Base-by-base conservation (phyloP, 2,797 vertebrate species). In the Semotilus atromaculatus region DNA sequence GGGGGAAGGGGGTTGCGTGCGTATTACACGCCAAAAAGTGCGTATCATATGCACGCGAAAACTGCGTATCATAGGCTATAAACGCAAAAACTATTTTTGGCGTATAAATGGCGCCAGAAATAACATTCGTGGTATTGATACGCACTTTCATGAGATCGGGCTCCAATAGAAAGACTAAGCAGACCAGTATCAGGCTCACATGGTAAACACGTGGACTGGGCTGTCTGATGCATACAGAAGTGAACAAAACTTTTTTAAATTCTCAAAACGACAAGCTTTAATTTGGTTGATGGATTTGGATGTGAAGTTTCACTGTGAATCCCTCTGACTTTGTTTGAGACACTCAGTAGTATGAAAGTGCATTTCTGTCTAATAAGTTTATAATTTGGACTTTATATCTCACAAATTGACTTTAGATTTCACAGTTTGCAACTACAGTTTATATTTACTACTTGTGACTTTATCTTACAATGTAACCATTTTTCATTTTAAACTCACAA, bases 81-180 rank as follows among this genome's bases (percentile, higher is more conserved):
- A n/a, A n/a, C n/a, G n/a, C n/a, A n/a, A n/a, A n/a, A n/a, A n/a
- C n/a, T n/a, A n/a, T n/a, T n/a, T n/a, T n/a, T n/a, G n/a, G n/a
- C n/a, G n/a, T n/a, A n/a, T n/a, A n/a, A n/a, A n/a, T n/a, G n/a
- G n/a, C n/a, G n/a, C n/a, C n/a, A n/a, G n/a, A n/a, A n/a, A n/a
- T n/a, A n/a, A n/a, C n/a, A n/a, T n/a, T n/a, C n/a, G n/a, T n/a
- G n/a, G n/a, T n/a, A n/a, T n/a, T n/a, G n/a, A n/a, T n/a, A n/a
- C n/a, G n/a, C n/a, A n/a, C n/a, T n/a, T n/a, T n/a, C n/a, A n/a
- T n/a, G n/a, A n/a, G n/a, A n/a, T n/a, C n/a, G n/a, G n/a, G n/a
- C n/a, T n/a, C n/a, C n/a, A n/a, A n/a, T n/a, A 79, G 40, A 79
- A 64, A 48, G 38, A 66, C 26, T 64, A 78, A 43, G 19, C 7